These are phyloP conservation scores for Callimico goeldii DNA, from an alignment of 2,797 vertebrate species.

Conservation along the genomic window DNA sequence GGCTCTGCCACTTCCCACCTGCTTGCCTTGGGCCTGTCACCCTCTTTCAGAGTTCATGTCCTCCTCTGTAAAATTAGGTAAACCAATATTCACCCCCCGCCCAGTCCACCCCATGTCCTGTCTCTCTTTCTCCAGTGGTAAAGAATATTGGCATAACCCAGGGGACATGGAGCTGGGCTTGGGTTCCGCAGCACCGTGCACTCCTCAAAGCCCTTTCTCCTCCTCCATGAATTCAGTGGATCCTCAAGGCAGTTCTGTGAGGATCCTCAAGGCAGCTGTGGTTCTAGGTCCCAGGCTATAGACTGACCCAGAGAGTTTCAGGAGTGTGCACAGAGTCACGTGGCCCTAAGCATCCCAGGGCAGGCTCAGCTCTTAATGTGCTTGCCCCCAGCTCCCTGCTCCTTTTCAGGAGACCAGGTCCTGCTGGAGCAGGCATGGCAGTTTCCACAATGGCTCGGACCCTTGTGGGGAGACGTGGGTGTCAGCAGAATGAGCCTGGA, in stretches of 20 bases:
- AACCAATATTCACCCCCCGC: not conserved
- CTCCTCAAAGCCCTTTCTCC: not conserved
- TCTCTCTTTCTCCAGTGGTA: not conserved
- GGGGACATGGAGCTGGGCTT: not conserved
- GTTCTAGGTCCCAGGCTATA: not conserved
- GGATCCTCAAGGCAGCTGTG: not conserved
- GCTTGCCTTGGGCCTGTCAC: not conserved
- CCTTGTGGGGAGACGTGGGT: too few relatives aligned
- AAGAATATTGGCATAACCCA: not conserved
- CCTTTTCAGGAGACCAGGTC: not conserved
- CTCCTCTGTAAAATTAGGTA: not conserved
- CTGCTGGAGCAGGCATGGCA: not conserved
- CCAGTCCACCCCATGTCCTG: rapidly evolving
- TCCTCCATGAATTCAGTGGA: not conserved
- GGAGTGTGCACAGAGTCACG: rapidly evolving
- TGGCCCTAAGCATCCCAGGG: not conserved
- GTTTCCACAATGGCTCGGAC: not conserved
- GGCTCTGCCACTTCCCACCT: not conserved
- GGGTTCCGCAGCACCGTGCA: not conserved
- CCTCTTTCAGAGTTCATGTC: not conserved
- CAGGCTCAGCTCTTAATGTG: not conserved
- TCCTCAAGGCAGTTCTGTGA: not conserved
- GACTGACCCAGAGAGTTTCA: rapidly evolving
- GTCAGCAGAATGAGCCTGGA: not conserved
- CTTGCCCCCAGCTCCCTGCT: too few relatives aligned